Evolutionary conservation across 2,888 invertebrate genomes (phyloP), one percentile per base, ranked within the genome.

Genomic region (Zygogramma bicolorata): DNA sequence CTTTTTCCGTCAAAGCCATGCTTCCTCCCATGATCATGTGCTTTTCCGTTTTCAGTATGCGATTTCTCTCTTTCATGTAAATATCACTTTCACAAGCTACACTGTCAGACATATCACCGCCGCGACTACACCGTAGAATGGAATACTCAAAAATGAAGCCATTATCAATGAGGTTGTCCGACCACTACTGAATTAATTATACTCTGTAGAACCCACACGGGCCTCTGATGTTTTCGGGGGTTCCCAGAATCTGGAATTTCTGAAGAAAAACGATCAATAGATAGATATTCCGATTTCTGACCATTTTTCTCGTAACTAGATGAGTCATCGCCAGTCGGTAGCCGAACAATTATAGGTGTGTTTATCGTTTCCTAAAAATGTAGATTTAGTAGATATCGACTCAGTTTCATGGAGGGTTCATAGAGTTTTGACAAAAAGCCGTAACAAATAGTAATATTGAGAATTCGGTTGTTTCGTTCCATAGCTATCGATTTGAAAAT

Each of bases 51-150:
- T 68, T 67, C 42, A 74, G 27, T 25, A 77, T 70, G 8, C 20
- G 42, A 22, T 61, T 22, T 40, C 75, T 66, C 53, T 73, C 40
- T 15, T 38, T 53, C 20, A 69, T 29, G 27, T 75, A 77, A 25
- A 65, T 42, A 29, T 68, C 59, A 63, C 34, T 78, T 75, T 68
- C 75, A 78, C 77, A 75, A 25, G 22, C 62, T 93, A 3, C 15
- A 53, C 27, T 8, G 6, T 53, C 53, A 27, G n/a, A 27, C 53
- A 53, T 27, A n/a, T 7, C 2, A 53, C 53, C 25, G 6, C 5
- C 3, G 27, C 20, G 46, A 46, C 46, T 20, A 10, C 20, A 20
- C 3, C 53, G 5, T 7, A 5, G 2, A 25, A 15, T 5, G 25
- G 7, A n/a, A 25, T n/a, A 27, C 27, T 25, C 13, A 27, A 13